Conservation (phyloP, 2,113 vertebrate genomes). For the Indri indri region DNA sequence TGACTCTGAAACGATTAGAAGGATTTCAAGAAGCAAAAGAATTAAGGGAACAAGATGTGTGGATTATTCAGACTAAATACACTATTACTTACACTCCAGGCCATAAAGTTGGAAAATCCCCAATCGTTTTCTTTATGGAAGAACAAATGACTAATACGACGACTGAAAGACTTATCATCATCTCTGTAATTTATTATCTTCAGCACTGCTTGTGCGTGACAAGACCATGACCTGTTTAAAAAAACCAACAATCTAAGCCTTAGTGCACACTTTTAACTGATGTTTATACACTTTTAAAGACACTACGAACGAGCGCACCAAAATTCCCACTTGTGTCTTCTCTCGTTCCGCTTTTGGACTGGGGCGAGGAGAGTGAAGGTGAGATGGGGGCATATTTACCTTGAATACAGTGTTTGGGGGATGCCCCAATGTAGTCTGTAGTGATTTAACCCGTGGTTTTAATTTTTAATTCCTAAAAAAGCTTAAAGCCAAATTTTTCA, state of each 20-base stretch:
- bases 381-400: background rate
- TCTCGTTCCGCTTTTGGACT: background rate
- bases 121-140: conserved; percentile 99
- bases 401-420: background rate
- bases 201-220: conserved; percentile 98
- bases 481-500: background rate
- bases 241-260: conserved; percentile 12
- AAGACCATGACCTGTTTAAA: conserved; percentile 95
- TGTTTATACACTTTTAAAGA: background rate
- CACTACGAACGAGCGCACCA: background rate
- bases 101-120: conserved; percentile 99
- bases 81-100: conserved; percentile 95
- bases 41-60: fast-evolving
- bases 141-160: conserved; percentile 98
- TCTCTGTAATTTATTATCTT: conserved; percentile 99
- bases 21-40: background rate
- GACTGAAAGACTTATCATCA: conserved; percentile 98
- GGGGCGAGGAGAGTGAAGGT: background rate
- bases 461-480: background rate
- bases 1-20: fast-evolving
- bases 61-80: background rate
- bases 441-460: background rate
- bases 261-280: background rate
- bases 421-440: background rate
- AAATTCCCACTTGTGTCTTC: background rate